phyloP scores from a whole-genome alignment of 2,113 vertebrate genomes.

The Seriola rivoliana region DNA sequence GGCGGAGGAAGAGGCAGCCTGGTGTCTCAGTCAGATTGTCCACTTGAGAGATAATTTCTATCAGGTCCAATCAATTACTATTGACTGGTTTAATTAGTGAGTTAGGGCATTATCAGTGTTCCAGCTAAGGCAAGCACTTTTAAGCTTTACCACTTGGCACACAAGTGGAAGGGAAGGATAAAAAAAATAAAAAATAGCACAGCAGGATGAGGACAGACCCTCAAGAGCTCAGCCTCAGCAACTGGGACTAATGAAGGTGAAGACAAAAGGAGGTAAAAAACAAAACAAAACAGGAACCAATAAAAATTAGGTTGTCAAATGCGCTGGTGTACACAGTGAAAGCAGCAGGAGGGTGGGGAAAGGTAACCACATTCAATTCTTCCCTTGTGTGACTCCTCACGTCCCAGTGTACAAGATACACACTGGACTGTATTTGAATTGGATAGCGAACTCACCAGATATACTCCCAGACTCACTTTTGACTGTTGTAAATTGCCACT shows the following conservation, averaged over 20 bases:
- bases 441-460: background rate
- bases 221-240: conserved; percentile 41
- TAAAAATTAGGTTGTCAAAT: conserved; percentile 26
- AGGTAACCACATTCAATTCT: background rate
- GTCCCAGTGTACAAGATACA: conserved; percentile 2
- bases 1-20: conserved; percentile 16
- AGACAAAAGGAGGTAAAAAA: conserved; percentile 30
- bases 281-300: conserved; percentile 23
- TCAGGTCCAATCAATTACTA: conserved; percentile 62
- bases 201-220: conserved; percentile 35
- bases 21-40: conserved; percentile 43
- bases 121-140: conserved; percentile 68
- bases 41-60: conserved; percentile 61
- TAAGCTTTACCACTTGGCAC: conserved; percentile 46
- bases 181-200: conserved; percentile 2
- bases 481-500: background rate
- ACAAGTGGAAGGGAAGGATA: conserved; percentile 7
- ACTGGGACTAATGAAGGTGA: conserved; percentile 44
- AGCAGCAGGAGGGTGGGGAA: background rate
- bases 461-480: background rate
- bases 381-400: conserved; percentile 3
- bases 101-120: conserved; percentile 66
- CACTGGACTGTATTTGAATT: background rate
- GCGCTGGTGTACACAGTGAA: conserved; percentile 7
- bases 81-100: conserved; percentile 70